Evolutionary conservation across 2,888 invertebrate genomes (phyloP), one percentile per base, ranked within the genome.

Genomic region (Spodoptera littoralis): DNA sequence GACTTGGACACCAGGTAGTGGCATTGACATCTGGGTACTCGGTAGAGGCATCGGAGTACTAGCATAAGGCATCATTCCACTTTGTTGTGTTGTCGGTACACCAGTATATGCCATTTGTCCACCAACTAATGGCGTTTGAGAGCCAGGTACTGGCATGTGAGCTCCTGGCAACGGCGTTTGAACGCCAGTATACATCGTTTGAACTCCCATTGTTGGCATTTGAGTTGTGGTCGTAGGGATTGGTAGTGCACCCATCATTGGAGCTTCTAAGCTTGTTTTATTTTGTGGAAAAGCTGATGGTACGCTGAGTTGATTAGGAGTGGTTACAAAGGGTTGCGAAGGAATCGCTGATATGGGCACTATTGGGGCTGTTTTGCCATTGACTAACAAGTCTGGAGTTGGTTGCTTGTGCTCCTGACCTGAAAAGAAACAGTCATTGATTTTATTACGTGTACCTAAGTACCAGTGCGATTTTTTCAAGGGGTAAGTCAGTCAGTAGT

Each of bases 361-460:
- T 61, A 70, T 70, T 44, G 79, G 69, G 0, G 80, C 68, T 44
- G 77, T 71, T 65, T 84, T 88, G 2, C 92, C 91, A 51, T 88
- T 93, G 0, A 93, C 91, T 2, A 94, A 77, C 18, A 94, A 85
- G 73, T 94, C 94, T 43, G 94, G 94, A 8, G 92, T 90, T 27
- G 82, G 77, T 62, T 90, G 92, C 65, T 90, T 90, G 60, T 87
- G 84, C 11, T 72, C 70, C 60, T 74, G 56, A 36, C 89, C 90
- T 79, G 80, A 13, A 60, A 44, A 51, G 2, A 44, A 27, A 27
- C 3, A 3, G 5, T 27, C 4, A 27, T 27, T 27, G 27, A 27
- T 27, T 27, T 3, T 4, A 27, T 3, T 27, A 5, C 27, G 27
- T 4, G 27, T 27, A n/a, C n/a, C n/a, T n/a, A 18, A 18, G 18